Evolutionary conservation across 2,113 vertebrate genomes (phyloP).

Genomic region (Crotophaga sulcirostris): DNA sequence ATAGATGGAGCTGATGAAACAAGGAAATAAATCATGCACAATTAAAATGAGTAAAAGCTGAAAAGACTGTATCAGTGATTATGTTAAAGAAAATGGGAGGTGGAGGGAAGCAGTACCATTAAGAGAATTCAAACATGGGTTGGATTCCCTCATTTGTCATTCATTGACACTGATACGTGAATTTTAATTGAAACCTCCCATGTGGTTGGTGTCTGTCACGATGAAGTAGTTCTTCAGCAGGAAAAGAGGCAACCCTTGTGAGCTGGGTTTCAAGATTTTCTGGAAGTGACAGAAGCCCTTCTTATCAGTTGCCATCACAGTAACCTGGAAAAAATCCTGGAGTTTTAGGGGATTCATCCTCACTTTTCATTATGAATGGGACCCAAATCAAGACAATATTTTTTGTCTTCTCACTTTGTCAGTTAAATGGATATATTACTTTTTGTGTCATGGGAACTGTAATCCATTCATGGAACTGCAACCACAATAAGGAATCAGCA

Average conservation of each 20-base stretch:
- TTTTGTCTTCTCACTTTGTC: neutral
- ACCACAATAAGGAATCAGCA: neutral
- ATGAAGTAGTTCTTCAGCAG: neutral
- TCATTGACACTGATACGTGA: conserved; percentile 13
- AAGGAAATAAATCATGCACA: conserved; percentile 31
- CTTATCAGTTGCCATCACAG: neutral
- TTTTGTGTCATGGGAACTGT: fast-evolving
- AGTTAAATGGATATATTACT: neutral
- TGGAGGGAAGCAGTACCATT: neutral
- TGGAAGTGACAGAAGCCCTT: neutral
- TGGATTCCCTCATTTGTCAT: conserved; percentile 40
- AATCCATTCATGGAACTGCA: neutral
- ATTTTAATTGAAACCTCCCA: conserved; percentile 34
- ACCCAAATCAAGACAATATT: neutral
- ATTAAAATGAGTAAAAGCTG: conserved; percentile 46
- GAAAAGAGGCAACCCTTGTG: neutral
- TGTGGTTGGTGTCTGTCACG: neutral
- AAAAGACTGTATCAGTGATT: neutral
- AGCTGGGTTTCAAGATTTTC: neutral
- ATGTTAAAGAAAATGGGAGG: neutral
- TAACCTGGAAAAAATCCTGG: neutral
- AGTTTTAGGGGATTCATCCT: neutral
- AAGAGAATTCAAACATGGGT: neutral
- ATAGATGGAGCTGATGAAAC: conserved; percentile 14
- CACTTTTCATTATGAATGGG: neutral